phyloP scores from a whole-genome alignment of 1,140 invertebrate genomes.

The Danaus melanippus region DNA sequence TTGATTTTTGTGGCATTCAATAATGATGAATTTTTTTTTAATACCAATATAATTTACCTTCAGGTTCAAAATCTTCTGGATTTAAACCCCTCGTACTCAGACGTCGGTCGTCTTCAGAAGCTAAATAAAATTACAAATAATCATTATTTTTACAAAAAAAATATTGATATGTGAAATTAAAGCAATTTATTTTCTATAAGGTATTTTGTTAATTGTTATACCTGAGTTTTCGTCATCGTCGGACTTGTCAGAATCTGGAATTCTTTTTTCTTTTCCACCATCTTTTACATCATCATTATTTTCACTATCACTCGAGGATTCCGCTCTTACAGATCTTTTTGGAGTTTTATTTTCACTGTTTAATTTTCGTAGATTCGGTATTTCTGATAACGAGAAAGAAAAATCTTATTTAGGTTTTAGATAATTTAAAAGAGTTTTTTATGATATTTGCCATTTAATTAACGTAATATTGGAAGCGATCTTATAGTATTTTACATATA shows the following conservation, averaged over 20 bases:
- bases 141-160: neutral
- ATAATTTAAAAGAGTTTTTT: too few relatives aligned
- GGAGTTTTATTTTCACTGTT: conserved; percentile 5
- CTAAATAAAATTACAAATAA: conserved; percentile 8
- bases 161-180: too few relatives aligned
- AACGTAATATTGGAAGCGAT: too few relatives aligned
- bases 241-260: conserved; percentile 14
- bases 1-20: neutral
- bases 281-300: conserved; percentile 22
- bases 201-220: conserved; percentile 6
- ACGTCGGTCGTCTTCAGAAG: conserved; percentile 22
- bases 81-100: conserved; percentile 37
- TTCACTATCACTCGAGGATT: conserved; percentile 26
- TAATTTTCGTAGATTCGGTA: conserved; percentile 4
- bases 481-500: too few relatives aligned
- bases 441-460: too few relatives aligned
- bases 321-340: conserved; percentile 21
- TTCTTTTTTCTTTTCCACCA: conserved; percentile 14
- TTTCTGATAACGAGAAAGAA: neutral
- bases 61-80: conserved; percentile 38
- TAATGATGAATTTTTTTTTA: too few relatives aligned
- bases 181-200: neutral
- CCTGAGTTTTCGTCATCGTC: conserved; percentile 25
- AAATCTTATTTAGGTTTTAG: too few relatives aligned
- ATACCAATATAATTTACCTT: conserved; percentile 24